These are phyloP conservation scores for Distichodus sexfasciatus DNA, from an alignment of 2,797 vertebrate genomes.

Conservation along the genomic window DNA sequence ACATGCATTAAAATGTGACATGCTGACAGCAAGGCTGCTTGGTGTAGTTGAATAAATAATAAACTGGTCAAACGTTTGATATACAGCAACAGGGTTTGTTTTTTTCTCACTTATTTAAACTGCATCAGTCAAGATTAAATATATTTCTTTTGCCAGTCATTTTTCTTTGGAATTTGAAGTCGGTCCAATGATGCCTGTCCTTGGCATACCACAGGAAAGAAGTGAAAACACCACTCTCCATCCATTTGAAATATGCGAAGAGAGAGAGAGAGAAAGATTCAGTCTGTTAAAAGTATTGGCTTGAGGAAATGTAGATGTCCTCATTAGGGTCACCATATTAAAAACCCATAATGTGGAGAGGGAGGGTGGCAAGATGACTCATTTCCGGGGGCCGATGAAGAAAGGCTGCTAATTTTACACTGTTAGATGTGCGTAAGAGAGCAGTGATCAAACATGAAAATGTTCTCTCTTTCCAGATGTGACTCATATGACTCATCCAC, in stretches of 20 bases:
- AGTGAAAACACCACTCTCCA: neutral
- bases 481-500: constrained; percentile 56
- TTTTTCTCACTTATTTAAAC: no score
- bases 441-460: constrained; percentile 35
- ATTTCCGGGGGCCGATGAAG: constrained; percentile 24
- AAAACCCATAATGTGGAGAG: neutral
- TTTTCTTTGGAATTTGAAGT: neutral
- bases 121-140: no score
- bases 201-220: neutral
- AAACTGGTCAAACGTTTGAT: no score
- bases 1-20: no score
- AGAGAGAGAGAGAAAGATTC: neutral
- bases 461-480: constrained; percentile 40
- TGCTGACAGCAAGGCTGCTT: no score
- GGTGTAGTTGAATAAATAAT: no score
- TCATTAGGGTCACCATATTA: constrained; percentile 16
- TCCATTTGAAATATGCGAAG: neutral
- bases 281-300: neutral
- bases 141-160: neutral
- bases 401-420: constrained; percentile 26
- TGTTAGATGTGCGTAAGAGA: constrained; percentile 34
- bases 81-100: no score
- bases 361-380: constrained; percentile 25
- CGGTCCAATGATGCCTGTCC: neutral
- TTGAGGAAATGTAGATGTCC: neutral